phyloP scores from a whole-genome alignment of 2,113 vertebrate genomes.

The Rattus rattus region DNA sequence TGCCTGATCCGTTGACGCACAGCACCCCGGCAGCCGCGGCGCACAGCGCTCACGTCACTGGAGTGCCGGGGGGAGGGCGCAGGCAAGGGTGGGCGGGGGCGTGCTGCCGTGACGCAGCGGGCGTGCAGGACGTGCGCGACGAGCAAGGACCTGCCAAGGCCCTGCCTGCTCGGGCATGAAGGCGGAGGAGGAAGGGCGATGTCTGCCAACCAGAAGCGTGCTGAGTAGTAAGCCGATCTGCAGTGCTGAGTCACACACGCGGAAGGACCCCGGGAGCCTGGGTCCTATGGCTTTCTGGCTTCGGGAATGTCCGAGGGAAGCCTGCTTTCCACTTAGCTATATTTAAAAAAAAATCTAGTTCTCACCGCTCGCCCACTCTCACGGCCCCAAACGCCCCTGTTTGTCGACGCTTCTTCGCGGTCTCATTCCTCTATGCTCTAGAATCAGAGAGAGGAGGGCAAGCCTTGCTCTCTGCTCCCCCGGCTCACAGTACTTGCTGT shows the following conservation, averaged over 20 bases:
- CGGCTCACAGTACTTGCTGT: neutral
- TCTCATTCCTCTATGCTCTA: neutral
- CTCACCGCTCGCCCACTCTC: neutral
- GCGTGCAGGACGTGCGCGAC: constrained; percentile 52
- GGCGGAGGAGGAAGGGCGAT: neutral
- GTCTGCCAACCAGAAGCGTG: neutral
- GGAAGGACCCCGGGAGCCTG: neutral
- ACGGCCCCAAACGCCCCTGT: neutral
- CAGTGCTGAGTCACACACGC: neutral
- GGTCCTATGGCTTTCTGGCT: neutral
- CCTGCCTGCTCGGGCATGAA: neutral
- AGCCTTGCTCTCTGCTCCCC: accelerated
- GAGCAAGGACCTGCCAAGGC: neutral
- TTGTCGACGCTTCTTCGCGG: neutral
- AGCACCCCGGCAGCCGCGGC: accelerated
- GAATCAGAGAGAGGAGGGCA: neutral
- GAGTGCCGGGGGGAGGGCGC: accelerated
- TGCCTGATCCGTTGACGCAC: neutral
- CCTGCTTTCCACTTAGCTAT: neutral
- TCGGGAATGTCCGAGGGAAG: neutral
- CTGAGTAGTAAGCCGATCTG: neutral
- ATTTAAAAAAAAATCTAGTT: constrained; percentile 17
- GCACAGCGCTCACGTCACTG: constrained; percentile 46
- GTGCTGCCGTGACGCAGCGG: neutral
- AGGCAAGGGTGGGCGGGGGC: neutral